Evolutionary conservation across 2,113 vertebrate genomes (phyloP).

Genomic region (Petaurus breviceps): DNA sequence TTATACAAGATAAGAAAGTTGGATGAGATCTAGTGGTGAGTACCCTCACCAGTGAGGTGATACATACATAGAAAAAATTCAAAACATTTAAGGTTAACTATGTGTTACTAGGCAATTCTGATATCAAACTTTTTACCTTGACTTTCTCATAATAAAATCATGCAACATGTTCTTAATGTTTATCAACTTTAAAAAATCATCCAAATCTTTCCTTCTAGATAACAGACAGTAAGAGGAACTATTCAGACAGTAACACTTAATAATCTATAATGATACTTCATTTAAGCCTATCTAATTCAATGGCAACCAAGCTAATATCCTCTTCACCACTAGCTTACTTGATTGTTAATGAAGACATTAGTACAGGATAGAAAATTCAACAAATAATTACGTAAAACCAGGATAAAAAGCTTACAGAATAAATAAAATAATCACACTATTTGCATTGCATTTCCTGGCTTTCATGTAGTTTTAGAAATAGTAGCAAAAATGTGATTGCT

Average conservation of each 20-base stretch:
- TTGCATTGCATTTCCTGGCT: conserved; percentile 31
- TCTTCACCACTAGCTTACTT: conserved; percentile 6
- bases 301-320: not conserved
- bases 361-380: not conserved
- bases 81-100: not conserved
- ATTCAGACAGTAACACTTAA: not conserved
- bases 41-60: not conserved
- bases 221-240: not conserved
- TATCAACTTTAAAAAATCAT: not conserved
- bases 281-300: not conserved
- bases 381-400: not conserved
- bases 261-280: not conserved
- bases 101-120: not conserved
- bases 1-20: not conserved
- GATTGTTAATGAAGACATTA: conserved; percentile 9
- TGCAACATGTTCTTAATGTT: not conserved
- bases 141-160: not conserved
- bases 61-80: not conserved
- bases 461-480: not conserved
- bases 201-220: conserved; percentile 20
- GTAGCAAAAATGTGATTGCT: not conserved
- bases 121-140: not conserved
- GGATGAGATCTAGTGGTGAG: not conserved
- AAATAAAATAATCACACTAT: conserved; percentile 11
- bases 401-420: conserved; percentile 16